Conservation (phyloP, 2,888 invertebrate genomes). For the Himalopsyche japonica region DNA sequence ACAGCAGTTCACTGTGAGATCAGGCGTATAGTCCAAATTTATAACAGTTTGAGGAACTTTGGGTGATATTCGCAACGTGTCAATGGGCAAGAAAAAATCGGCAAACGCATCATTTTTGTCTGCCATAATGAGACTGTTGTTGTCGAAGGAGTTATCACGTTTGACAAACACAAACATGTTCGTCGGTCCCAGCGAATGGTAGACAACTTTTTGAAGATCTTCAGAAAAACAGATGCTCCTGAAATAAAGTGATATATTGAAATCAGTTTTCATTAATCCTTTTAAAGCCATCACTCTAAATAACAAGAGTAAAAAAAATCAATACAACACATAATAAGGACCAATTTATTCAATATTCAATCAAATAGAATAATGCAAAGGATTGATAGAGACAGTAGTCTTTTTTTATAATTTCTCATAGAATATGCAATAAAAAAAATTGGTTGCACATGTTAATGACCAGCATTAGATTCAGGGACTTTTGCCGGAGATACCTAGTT, state of each 20-base stretch:
- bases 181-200: slow-evolving; percentile 52
- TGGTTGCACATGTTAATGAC: too few species aligned
- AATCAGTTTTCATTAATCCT: too few species aligned
- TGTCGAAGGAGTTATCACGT: slow-evolving; percentile 45
- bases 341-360: too few species aligned
- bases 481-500: too few species aligned
- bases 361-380: too few species aligned
- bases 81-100: slow-evolving; percentile 50
- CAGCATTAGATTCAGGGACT: too few species aligned
- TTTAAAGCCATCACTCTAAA: too few species aligned
- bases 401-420: too few species aligned
- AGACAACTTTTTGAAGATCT: slow-evolving; percentile 52
- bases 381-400: too few species aligned
- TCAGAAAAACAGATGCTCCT: slow-evolving; percentile 57
- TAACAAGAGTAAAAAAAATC: too few species aligned
- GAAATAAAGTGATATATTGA: slow-evolving; percentile 45
- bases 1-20: slow-evolving; percentile 49
- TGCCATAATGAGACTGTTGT: slow-evolving; percentile 35
- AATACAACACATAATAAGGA: too few species aligned
- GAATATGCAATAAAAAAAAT: too few species aligned
- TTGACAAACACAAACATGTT: slow-evolving; percentile 59
- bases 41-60: slow-evolving; percentile 49
- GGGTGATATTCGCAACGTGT: slow-evolving; percentile 51
- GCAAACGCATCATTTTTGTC: slow-evolving; percentile 17
- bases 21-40: slow-evolving; percentile 48